Evolutionary conservation across 2,888 invertebrate species (phyloP), one percentile per base, ranked within the genome.

Genomic region (Hofmannophila pseudospretella): DNA sequence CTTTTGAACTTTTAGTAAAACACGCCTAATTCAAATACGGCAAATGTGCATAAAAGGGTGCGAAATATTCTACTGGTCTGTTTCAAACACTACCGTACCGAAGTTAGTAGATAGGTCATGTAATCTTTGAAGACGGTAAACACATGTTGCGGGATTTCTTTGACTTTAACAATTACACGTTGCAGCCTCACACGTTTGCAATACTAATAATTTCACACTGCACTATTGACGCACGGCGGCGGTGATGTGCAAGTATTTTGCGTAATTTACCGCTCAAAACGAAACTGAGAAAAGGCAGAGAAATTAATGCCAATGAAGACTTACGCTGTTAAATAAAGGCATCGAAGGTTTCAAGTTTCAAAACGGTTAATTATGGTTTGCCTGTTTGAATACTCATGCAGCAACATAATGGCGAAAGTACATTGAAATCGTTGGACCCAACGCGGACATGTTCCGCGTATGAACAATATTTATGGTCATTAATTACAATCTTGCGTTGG

Each of bases 401-500:
- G n/a, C 46, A 50, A 51, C 58, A 64, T 60, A 62, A 51, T 49
- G 56, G 63, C 51, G 62, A 67, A 67, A 69, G 65, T 63, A 52
- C 55, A 58, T 45, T 41, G 47, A 51, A 49, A 49, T 51, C 48
- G 45, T 55, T 40, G 47, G 37, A 46, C 44, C 44, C 43, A 40
- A 42, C 40, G 42, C 51, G 41, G 53, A 54, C 58, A 54, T 50
- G 59, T 62, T 66, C 54, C 58, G 54, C 53, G 55, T 61, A 57
- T 53, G 53, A 58, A 57, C 57, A 63, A 60, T 59, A 73, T 75
- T 75, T 70, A 76, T 74, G 60, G 53, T 47, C 51, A 51, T 64
- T 73, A 69, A 74, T 74, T 71, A 71, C 67, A 59, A 67, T 65
- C 54, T 47, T 50, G 47, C 39, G 41, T 44, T 48, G 53, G 43